Evolutionary conservation across 2,113 vertebrate genomes (phyloP).

Genomic region (Anarrhichthys ocellatus): DNA sequence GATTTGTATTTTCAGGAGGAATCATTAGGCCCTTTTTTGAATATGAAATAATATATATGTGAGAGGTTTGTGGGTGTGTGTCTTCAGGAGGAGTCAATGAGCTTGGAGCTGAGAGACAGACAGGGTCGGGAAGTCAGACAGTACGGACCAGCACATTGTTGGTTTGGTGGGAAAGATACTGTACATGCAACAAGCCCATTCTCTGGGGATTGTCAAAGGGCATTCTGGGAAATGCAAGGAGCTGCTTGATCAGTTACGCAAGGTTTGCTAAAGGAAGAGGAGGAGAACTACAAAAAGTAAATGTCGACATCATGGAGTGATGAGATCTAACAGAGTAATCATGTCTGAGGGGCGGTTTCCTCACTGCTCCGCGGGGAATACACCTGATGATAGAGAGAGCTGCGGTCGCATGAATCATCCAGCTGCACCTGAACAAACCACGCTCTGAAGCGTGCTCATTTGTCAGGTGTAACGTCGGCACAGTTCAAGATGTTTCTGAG

Average conservation of each 20-base stretch:
- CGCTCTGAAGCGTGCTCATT: conserved; percentile 22
- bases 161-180: background rate
- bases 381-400: conserved; percentile 5
- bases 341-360: conserved; percentile 2
- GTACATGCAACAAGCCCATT: background rate
- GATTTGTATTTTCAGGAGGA: too few relatives aligned
- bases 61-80: background rate
- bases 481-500: conserved; percentile 16
- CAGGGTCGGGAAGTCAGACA: background rate
- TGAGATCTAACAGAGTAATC: conserved; percentile 22
- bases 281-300: background rate
- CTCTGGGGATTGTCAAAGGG: background rate
- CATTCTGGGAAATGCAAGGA: background rate
- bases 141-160: background rate
- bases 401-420: conserved; percentile 8
- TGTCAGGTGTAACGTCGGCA: conserved; percentile 28
- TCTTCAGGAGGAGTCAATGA: background rate
- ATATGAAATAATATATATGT: too few relatives aligned
- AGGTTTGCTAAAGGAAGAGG: background rate
- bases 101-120: background rate
- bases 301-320: background rate
- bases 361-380: conserved; percentile 8
- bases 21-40: too few relatives aligned
- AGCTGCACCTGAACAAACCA: conserved; percentile 18
- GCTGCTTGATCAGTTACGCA: background rate